Evolutionary conservation across 2,888 invertebrate genomes (phyloP).

Genomic region (Ophraella communa): DNA sequence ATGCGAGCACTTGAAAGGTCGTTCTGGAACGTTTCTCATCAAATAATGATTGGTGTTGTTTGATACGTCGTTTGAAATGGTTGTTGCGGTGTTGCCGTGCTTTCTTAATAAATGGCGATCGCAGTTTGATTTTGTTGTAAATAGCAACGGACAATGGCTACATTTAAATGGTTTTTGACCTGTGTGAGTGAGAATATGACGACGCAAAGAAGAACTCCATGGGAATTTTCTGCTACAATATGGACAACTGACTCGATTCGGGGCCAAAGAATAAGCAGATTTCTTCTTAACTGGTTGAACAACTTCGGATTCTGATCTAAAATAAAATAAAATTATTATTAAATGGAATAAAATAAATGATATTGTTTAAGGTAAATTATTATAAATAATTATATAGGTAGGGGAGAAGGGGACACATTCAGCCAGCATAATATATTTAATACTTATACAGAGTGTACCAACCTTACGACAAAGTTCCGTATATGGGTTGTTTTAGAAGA

Average conservation of each 20-base stretch:
- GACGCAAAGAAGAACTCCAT: slow-evolving; percentile 94
- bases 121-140: slow-evolving; percentile 97
- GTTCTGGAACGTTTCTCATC: slow-evolving; percentile 75
- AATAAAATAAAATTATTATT: slow-evolving; percentile 42
- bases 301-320: slow-evolving; percentile 75
- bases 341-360: slow-evolving; percentile 4
- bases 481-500: no score
- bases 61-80: slow-evolving; percentile 51
- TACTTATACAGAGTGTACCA: no score
- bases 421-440: no score
- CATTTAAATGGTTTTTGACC: slow-evolving; percentile 97
- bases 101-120: slow-evolving; percentile 92
- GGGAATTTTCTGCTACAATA: slow-evolving; percentile 95
- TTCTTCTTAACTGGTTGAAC: slow-evolving; percentile 76
- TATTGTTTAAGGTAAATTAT: no score
- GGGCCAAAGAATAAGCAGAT: slow-evolving; percentile 93
- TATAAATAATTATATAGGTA: no score
- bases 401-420: no score
- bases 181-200: slow-evolving; percentile 94
- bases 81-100: slow-evolving; percentile 69
- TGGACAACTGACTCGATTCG: slow-evolving; percentile 91
- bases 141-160: slow-evolving; percentile 88
- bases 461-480: no score
- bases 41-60: slow-evolving; percentile 57
- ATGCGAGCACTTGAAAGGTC: slow-evolving; percentile 79